phyloP scores from a whole-genome alignment of 2,888 invertebrate species.

The Tridacna crocea region DNA sequence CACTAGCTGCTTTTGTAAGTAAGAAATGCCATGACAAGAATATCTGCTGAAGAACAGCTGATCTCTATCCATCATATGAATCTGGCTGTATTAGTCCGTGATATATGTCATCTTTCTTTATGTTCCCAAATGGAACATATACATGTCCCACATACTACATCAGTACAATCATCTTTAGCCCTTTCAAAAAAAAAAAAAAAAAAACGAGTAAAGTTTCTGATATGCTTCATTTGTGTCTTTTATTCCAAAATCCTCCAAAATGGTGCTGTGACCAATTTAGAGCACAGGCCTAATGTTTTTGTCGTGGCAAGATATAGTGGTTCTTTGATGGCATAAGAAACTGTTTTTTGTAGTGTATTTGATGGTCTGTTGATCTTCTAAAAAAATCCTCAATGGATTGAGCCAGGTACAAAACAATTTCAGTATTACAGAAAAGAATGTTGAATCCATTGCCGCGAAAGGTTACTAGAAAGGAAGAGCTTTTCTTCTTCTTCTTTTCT shows the following conservation, averaged over 20 bases:
- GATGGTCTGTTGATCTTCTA: constrained; percentile 18
- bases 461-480: constrained; percentile 18
- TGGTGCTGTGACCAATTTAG: constrained; percentile 48
- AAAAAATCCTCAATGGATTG: constrained; percentile 34
- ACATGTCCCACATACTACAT: constrained; percentile 25
- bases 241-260: constrained; percentile 49
- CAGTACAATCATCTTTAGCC: constrained; percentile 25
- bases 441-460: constrained; percentile 41
- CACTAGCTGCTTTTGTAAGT: constrained; percentile 40
- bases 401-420: constrained; percentile 27
- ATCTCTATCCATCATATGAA: constrained; percentile 30
- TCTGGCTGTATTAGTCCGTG: constrained; percentile 31
- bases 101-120: constrained; percentile 35
- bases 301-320: constrained; percentile 22
- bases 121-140: constrained; percentile 33
- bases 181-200: constrained; percentile 30
- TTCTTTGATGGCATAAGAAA: constrained; percentile 37
- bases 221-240: constrained; percentile 40
- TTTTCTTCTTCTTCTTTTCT: constrained; percentile 6
- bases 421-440: constrained; percentile 44
- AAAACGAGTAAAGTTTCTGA: constrained; percentile 23
- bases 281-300: constrained; percentile 44
- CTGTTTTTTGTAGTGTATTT: constrained; percentile 42
- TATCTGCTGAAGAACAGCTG: constrained; percentile 32
- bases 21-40: constrained; percentile 34